Evolutionary conservation across 92 coral and sea anemone genomes (phyloP), one percentile per base, ranked within the genome.

Genomic region (Parazoanthus atlanticus): DNA sequence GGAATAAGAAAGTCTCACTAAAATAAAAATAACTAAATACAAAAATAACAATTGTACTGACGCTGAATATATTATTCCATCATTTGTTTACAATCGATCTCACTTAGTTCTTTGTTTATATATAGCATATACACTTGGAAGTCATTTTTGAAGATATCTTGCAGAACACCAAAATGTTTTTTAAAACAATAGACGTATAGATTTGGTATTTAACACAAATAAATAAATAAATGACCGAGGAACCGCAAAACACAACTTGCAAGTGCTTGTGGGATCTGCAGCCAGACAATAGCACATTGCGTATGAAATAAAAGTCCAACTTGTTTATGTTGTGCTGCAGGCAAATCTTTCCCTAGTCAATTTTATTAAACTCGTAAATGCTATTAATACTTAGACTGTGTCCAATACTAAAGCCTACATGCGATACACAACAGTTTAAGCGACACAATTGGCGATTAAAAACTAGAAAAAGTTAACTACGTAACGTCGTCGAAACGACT

Each of bases 161-260:
- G 58, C 58, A 52, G 21, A 52, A 52, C 21, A 52, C 21, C 17
- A 52, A 52, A 52, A 13, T 36, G 38, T 46, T 46, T 46, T 43
- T 8, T 8, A 52, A 52, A 52, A 13, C 0, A 16, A 43, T 8
- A 43, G 38, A 36, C 4, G 38, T 43, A 43, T 43, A 7, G 17
- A 52, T 2, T 13, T 52, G 58, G 58, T 61, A 25, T 19, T 21
- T 6, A 61, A 61, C 69, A 61, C 69, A 61, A 61, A 61, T 61
- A 21, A 61, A 21, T 61, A 61, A 21, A 21, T 61, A 61, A 61
- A 6, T 5, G 8, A 21, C 3, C 8, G 28, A 3, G 16, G 26
- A 52, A 15, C 58, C 69, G 69, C 26, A 61, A 61, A 61, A 21
- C 69, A 61, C 69, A 25, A 75, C 79, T 38, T 75, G 79, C 79